Percentiles rank a stretch among this genome's conserved stretches.
phyloP scores from a whole-genome alignment of 2,797 vertebrate genomes.

The Clamator glandarius region DNA sequence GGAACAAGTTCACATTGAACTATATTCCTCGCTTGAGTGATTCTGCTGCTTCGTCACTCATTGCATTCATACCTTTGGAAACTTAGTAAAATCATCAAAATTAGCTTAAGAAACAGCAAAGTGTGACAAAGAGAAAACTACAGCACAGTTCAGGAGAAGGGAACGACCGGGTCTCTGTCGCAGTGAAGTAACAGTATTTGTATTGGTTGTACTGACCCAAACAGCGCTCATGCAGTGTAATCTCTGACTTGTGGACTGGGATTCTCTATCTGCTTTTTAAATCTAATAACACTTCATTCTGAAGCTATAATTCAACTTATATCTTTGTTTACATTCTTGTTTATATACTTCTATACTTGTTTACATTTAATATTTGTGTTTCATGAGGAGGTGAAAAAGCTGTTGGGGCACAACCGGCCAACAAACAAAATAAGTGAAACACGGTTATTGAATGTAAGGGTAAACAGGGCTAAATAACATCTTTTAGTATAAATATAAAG shows the following conservation, averaged over 20 bases:
- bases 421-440: neutral
- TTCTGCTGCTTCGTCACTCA: neutral
- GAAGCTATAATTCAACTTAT: neutral
- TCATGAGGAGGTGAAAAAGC: neutral
- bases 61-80: neutral
- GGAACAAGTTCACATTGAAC: neutral
- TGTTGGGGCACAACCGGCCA: neutral
- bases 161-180: neutral
- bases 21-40: neutral
- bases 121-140: neutral
- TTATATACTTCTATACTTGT: neutral
- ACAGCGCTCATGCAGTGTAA: neutral
- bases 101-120: neutral
- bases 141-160: neutral
- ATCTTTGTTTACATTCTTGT: neutral
- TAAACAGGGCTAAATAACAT: neutral
- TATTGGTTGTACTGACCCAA: neutral
- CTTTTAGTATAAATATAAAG: neutral
- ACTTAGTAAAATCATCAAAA: neutral
- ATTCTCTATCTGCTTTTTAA: neutral
- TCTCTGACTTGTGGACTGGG: neutral
- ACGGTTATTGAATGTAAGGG: neutral
- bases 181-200: neutral
- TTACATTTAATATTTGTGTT: neutral
- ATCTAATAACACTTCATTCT: neutral